Conservation (phyloP, 1,140 invertebrate species). For the Megalopta genalis region DNA sequence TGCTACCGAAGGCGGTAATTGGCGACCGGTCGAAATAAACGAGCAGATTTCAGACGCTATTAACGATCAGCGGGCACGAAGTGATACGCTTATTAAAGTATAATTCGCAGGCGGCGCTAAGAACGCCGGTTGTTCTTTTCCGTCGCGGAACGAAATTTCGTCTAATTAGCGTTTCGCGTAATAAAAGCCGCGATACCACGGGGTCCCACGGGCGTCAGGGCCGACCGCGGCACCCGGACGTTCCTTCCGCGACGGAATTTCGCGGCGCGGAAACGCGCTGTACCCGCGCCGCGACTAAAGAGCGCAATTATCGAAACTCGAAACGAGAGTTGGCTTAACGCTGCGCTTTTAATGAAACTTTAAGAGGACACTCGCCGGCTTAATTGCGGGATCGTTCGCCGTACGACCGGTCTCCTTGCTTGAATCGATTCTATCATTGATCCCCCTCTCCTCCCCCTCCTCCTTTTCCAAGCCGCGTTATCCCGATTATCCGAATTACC, state of each 20-base stretch:
- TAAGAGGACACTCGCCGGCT: slow-evolving; percentile 20
- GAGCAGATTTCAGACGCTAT: slow-evolving; percentile 46
- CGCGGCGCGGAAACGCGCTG: slow-evolving; percentile 12
- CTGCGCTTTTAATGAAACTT: slow-evolving; percentile 29
- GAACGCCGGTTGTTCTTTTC: not conserved
- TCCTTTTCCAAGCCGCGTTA: not conserved
- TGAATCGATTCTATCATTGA: slow-evolving; percentile 22
- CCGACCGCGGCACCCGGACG: not conserved
- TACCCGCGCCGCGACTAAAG: slow-evolving; percentile 3
- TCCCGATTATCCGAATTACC: slow-evolving; percentile 36
- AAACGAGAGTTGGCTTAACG: slow-evolving; percentile 29
- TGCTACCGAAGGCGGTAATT: slow-evolving; percentile 52
- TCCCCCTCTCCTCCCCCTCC: not conserved
- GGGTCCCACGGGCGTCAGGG: no score
- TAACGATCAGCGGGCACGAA: not conserved
- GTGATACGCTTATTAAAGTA: slow-evolving; percentile 48
- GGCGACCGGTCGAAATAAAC: slow-evolving; percentile 11
- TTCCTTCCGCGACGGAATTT: no score
- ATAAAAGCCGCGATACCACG: slow-evolving; percentile 15
- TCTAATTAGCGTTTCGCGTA: slow-evolving; percentile 38
- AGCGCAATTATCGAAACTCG: slow-evolving; percentile 38
- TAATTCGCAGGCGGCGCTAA: slow-evolving; percentile 18
- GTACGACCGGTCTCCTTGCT: not conserved
- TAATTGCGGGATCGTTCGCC: slow-evolving; percentile 21
- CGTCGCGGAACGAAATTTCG: slow-evolving; percentile 20